Conservation (phyloP, 2,888 invertebrate genomes). For the Cyclophora punctaria region DNA sequence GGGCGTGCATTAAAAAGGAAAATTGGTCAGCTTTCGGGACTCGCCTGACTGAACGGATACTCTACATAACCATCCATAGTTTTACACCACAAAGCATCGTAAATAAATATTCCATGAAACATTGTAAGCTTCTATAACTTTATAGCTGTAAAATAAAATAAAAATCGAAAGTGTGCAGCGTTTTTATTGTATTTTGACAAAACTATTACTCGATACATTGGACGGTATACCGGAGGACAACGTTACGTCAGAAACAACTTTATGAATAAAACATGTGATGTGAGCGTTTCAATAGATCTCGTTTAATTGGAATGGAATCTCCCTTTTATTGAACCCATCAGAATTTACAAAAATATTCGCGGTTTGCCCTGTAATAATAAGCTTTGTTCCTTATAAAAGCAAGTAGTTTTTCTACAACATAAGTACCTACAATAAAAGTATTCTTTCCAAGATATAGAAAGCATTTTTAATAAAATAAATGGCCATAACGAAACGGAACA, state of each 20-base stretch:
- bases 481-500: no score
- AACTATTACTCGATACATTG: neutral
- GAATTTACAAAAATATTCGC: neutral
- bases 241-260: neutral
- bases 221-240: conserved; percentile 7
- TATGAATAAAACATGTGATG: conserved; percentile 32
- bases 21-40: conserved; percentile 55
- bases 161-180: neutral
- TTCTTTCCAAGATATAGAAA: no score
- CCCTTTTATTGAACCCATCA: neutral
- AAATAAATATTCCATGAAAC: no score
- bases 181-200: neutral
- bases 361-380: no score
- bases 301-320: conserved; percentile 28
- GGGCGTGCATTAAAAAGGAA: conserved; percentile 55
- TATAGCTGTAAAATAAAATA: neutral
- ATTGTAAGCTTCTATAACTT: neutral
- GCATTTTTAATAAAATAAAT: no score
- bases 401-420: no score
- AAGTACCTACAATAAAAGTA: no score
- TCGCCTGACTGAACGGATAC: conserved; percentile 30
- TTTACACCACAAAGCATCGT: no score
- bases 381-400: no score
- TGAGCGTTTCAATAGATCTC: conserved; percentile 22
- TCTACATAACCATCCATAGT: no score